Percentiles rank a stretch among this genome's conserved stretches.
Evolutionary conservation across 2,888 invertebrate species (phyloP).

Genomic region (Pammene aurita): DNA sequence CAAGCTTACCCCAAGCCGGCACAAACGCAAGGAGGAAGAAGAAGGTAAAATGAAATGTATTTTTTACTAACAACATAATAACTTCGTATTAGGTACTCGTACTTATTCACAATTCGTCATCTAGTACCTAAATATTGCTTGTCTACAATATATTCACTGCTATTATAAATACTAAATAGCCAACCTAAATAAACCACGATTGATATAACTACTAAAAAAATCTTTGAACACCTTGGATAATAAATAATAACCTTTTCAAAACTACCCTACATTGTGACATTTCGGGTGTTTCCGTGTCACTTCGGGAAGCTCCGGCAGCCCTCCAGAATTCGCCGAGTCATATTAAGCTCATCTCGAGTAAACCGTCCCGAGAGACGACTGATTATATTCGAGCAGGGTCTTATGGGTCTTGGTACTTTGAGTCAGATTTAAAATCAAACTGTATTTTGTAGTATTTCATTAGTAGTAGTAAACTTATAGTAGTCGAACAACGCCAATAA

Average conservation of each 20-base stretch:
- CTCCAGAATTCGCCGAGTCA: slow-evolving; percentile 72
- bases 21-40: too few species aligned
- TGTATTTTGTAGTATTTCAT: neutral
- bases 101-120: too few species aligned
- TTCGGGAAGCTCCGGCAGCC: slow-evolving; percentile 45
- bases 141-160: too few species aligned
- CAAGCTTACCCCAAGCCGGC: too few species aligned
- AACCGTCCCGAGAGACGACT: slow-evolving; percentile 66
- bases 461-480: too few species aligned
- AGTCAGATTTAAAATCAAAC: slow-evolving; percentile 6
- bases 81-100: too few species aligned
- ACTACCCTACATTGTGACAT: slow-evolving; percentile 7
- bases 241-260: slow-evolving; percentile 10
- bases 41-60: too few species aligned
- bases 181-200: too few species aligned
- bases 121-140: too few species aligned
- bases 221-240: neutral
- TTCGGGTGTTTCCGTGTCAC: slow-evolving; percentile 24
- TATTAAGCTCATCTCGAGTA: slow-evolving; percentile 74
- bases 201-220: neutral
- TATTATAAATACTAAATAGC: too few species aligned
- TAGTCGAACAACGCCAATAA: too few species aligned
- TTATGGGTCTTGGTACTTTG: slow-evolving; percentile 56
- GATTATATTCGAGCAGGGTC: slow-evolving; percentile 60
- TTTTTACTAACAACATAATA: too few species aligned